Evolutionary conservation across 2,888 invertebrate species (phyloP).

Genomic region (Diarsia dahlii): DNA sequence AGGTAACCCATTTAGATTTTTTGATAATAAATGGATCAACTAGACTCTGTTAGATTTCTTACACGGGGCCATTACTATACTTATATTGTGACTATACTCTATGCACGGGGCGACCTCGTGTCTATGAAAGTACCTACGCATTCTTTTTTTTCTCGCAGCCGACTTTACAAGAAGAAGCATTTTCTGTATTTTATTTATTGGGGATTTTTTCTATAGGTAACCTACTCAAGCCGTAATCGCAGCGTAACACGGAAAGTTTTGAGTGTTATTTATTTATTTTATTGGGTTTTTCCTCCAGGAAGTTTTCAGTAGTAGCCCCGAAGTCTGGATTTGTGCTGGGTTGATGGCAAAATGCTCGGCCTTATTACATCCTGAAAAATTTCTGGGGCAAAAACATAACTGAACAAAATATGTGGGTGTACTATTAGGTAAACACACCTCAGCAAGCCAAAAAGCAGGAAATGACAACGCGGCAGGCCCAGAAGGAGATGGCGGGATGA

Average conservation of each 20-base stretch:
- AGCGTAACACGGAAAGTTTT: no score
- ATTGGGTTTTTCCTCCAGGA: background rate
- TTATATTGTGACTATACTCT: no score
- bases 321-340: background rate
- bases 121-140: slow-evolving; percentile 45
- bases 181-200: slow-evolving; percentile 73
- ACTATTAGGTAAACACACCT: no score
- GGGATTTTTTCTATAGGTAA: slow-evolving; percentile 63
- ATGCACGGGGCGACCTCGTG: slow-evolving; percentile 70
- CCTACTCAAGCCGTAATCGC: no score
- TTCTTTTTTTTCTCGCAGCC: slow-evolving; percentile 74
- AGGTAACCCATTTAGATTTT: slow-evolving; percentile 34
- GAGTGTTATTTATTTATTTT: no score
- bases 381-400: no score
- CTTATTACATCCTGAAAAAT: background rate
- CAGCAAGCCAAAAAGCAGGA: no score
- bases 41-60: slow-evolving; percentile 25
- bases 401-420: no score
- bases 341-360: background rate
- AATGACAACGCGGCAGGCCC: no score
- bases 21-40: slow-evolving; percentile 30
- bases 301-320: background rate
- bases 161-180: slow-evolving; percentile 68
- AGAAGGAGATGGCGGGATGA: no score
- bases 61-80: no score